Evolutionary conservation across 2,113 vertebrate genomes (phyloP).

Genomic region (Calidris pygmaea): DNA sequence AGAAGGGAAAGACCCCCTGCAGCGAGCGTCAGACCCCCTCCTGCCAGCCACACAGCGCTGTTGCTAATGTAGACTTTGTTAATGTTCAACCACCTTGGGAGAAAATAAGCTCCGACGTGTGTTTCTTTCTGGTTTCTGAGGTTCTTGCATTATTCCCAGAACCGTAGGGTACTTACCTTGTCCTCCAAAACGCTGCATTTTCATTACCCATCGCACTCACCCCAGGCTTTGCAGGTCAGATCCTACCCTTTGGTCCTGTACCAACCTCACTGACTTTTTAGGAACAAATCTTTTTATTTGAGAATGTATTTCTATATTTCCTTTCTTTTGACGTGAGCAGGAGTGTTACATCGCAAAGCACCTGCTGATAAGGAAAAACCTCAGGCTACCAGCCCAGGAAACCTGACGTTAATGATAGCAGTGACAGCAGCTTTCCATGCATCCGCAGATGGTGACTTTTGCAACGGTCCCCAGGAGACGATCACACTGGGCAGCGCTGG

Average conservation of each 20-base stretch:
- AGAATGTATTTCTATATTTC: neutral
- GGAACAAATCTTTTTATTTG: neutral
- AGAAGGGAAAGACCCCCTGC: neutral
- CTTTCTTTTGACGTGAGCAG: neutral
- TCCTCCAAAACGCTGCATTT: neutral
- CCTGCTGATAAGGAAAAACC: neutral
- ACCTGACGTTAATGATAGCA: neutral
- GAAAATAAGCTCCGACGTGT: neutral
- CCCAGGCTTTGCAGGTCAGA: neutral
- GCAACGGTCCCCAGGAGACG: neutral
- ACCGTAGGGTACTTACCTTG: neutral
- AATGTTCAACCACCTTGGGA: neutral
- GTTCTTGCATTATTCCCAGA: neutral
- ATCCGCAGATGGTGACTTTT: neutral
- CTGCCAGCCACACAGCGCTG: no score
- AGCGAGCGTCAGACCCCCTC: neutral
- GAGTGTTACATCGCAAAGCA: neutral
- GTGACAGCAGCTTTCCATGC: neutral
- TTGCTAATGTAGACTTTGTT: neutral
- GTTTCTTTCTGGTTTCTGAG: neutral
- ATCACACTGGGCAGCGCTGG: neutral
- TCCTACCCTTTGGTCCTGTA: neutral
- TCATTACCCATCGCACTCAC: neutral
- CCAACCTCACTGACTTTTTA: neutral
- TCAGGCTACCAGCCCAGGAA: neutral